Percentiles rank a stretch among this genome's conserved stretches.
These are phyloP conservation scores for Phaethornis superciliosus DNA, from an alignment of 2,113 vertebrate species.

Conservation along the genomic window DNA sequence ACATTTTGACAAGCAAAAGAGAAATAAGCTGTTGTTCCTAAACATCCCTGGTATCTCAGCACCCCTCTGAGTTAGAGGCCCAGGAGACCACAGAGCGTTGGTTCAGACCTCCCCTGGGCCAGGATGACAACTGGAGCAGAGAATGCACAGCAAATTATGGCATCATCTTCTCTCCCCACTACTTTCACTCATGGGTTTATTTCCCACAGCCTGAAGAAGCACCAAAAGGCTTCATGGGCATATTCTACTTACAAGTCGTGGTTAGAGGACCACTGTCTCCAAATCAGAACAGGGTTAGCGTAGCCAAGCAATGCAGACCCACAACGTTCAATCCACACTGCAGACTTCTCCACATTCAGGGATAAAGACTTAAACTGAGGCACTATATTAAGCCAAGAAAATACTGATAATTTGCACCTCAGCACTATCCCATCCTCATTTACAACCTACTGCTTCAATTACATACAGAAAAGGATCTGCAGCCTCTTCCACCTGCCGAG, in stretches of 20 bases:
- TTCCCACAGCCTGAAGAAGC: neutral
- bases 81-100: neutral
- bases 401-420: neutral
- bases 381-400: neutral
- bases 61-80: neutral
- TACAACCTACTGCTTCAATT: neutral
- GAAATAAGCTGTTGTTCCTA: neutral
- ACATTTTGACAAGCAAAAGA: neutral
- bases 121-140: neutral
- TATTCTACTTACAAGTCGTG: neutral
- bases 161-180: neutral
- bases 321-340: neutral
- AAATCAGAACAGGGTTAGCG: neutral
- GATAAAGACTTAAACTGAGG: neutral
- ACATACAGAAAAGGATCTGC: neutral
- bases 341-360: neutral
- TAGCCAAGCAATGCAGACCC: neutral
- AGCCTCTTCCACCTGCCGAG: neutral
- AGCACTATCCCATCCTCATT: neutral
- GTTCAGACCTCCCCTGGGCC: neutral
- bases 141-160: neutral
- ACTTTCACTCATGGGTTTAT: neutral
- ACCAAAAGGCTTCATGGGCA: neutral
- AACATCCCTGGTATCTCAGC: neutral
- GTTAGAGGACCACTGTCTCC: neutral